Base-by-base conservation (phyloP, 2,113 vertebrate genomes). In the Scalopus aquaticus region DNA sequence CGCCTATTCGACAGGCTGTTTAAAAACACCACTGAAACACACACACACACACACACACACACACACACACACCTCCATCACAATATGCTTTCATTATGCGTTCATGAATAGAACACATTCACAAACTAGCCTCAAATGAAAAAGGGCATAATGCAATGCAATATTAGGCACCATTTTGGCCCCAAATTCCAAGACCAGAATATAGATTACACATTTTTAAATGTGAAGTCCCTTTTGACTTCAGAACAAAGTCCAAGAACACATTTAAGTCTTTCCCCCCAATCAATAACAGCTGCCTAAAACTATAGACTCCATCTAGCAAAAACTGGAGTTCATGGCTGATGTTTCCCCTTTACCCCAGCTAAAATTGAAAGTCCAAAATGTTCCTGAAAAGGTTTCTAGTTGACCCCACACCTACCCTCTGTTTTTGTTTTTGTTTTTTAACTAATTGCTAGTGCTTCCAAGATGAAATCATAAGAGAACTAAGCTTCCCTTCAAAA, bases 391-490 rank as follows among this genome's bases (percentile, higher is more conserved):
- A 87, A 93, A 91, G 73, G 80, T 80, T 56, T 56, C 54, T 56
- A 56, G 24, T 76, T 62, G 65, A 94, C 93, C 96, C 93, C 73
- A 37, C 74, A 95, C 51, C 85, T 95, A 96, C 87, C 90, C 90
- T 96, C 77, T 88, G 95, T 93, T 93, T 81, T 90, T 95, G 91
- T 95, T 88, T 46, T 79, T 35, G 92, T 51, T 86, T 95, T 90
- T 49, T 76, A 70, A 95, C 80, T 22, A 96, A 87, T 67, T 95
- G 64, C 93, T 28, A 93, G 3, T 87, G 85, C 95, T 95, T 93
- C 77, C 2, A 91, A 93, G 72, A 77, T n/a, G 65, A 11, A 91
- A 83, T 88, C 58, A 44, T n/a, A 56, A 24, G 28, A 90, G 67
- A 94, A 20, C 69, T 91, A 39, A 86, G 12, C 42, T 30, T 11